Base-by-base conservation (phyloP, 2,113 vertebrate genomes). In the Nothoprocta pentlandii region DNA sequence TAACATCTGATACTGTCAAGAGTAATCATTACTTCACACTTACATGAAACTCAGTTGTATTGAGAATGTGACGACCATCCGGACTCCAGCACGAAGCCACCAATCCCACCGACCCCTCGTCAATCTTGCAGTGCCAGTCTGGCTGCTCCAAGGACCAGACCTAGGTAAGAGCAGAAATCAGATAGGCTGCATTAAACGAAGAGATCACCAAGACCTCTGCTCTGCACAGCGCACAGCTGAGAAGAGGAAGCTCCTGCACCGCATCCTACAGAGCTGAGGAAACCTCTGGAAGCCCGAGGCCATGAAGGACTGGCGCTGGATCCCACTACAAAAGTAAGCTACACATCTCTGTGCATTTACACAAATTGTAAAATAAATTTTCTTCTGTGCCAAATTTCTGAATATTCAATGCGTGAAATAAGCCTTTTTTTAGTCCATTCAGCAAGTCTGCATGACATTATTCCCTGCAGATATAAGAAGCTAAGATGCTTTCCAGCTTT, bases 111-210 rank as follows among this genome's bases (percentile, higher is more conserved):
- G 99, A 99, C 22, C 99, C 99, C 97, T 99, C 99, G 16, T 99
- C 99, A 39, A 99, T 99, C 95, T 99, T 99, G 95, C 99, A 99
- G 98, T 98, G 99, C 99, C 99, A 99, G 53, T 98, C 98, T 0
- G 99, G 98, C 97, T 99, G 99, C 93, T 99, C 99, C 16, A 99
- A 92, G 69, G 99, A 99, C 99, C 99, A 99, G 93, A 99, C 99
- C 99, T 99, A 85, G 84, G 88, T 1, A 26, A 47, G 21, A 62
- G 39, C 67, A 47, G 69, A 84, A 68, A 85, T 2, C 76, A 91
- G 32, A 53, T 25, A 66, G 34, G 16, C 13, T 0, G 3, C 32
- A 20, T 25, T 75, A 13, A 4, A 30, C 7, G 0, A 15, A 13
- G 30, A n/a, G 59, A 26, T 61, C 17, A 2, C 1, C 14, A 5